Evolutionary conservation across 1,140 invertebrate species (phyloP).

Genomic region (Caenorhabditis brenneri): DNA sequence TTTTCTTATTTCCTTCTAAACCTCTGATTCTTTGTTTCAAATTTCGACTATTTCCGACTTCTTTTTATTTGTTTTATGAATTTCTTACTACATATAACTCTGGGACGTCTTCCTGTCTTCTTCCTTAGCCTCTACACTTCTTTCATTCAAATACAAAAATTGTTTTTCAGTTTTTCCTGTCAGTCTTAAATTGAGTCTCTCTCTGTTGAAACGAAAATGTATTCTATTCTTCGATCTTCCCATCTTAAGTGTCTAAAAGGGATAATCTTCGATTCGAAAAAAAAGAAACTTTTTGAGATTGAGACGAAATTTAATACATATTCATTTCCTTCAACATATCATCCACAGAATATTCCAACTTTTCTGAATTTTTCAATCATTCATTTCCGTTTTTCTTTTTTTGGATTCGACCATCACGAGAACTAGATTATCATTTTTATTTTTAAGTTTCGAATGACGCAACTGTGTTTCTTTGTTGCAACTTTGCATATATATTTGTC

Average conservation of each 20-base stretch:
- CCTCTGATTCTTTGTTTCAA: not conserved
- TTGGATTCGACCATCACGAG: not conserved
- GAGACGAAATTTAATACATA: constrained; percentile 39
- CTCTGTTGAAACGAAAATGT: not conserved
- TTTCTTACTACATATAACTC: not conserved
- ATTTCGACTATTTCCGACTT: not conserved
- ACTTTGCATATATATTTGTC: not conserved
- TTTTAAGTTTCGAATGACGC: not conserved
- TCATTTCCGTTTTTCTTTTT: not conserved
- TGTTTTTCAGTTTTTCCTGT: too few relatives aligned
- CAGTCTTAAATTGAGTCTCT: too few relatives aligned
- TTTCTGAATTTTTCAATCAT: not conserved
- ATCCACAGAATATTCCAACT: not conserved
- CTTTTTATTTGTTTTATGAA: not conserved
- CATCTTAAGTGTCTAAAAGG: constrained; percentile 36
- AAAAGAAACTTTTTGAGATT: not conserved
- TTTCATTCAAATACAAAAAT: too few relatives aligned
- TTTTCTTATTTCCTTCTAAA: not conserved
- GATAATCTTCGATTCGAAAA: constrained; percentile 23
- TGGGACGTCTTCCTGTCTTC: not conserved
- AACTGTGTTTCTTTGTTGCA: not conserved
- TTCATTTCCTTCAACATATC: constrained; percentile 7
- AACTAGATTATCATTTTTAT: not conserved
- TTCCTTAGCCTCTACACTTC: too few relatives aligned
- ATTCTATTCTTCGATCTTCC: constrained; percentile 25